Evolutionary conservation across 2,113 vertebrate species (phyloP), one percentile per base, ranked within the genome.

Genomic region (Tursiops truncatus): DNA sequence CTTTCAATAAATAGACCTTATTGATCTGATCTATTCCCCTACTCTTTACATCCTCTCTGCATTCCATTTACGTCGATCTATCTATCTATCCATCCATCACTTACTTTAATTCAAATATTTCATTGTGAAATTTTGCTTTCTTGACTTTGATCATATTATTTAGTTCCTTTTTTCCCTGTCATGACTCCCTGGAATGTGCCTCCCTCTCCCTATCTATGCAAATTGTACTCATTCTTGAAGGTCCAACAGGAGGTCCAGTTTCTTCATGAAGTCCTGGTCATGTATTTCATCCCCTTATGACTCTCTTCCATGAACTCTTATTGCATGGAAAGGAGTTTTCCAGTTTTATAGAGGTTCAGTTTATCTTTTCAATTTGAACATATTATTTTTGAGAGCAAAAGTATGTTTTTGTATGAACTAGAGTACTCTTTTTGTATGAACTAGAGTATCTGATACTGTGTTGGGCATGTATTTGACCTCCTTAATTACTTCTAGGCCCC

Each of bases 91-190:
- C 25, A 79, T 79, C 23, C n/a, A 21, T 91, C 44, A 23, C 17
- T 70, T 60, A 81, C 28, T 96, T 97, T 96, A 71, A 90, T 87
- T 90, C 17, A 86, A 4, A 86, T 90, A 86, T 73, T 86, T 25
- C 25, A 86, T 90, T 96, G 62, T 80, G 71, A 89, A 80, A 50
- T 93, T 95, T 90, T 95, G 73, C 8, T 86, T 63, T 96, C 53
- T 90, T 86, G 41, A 90, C 6, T 14, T 95, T 36, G 28, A 68
- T 76, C 15, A n/a, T 74, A 47, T 44, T 88, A 65, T 82, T 82
- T 77, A 44, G 26, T 89, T 85, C 36, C 33, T 82, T 68, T 15
- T 60, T 23, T 89, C 41, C 10, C 89, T 82, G 41, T 73, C n/a
- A 41, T 28, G 17, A 84, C 60, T 77, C 23, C 47, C 50, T 76